Conservation (phyloP, 2,888 invertebrate genomes). For the Notodromas monacha region DNA sequence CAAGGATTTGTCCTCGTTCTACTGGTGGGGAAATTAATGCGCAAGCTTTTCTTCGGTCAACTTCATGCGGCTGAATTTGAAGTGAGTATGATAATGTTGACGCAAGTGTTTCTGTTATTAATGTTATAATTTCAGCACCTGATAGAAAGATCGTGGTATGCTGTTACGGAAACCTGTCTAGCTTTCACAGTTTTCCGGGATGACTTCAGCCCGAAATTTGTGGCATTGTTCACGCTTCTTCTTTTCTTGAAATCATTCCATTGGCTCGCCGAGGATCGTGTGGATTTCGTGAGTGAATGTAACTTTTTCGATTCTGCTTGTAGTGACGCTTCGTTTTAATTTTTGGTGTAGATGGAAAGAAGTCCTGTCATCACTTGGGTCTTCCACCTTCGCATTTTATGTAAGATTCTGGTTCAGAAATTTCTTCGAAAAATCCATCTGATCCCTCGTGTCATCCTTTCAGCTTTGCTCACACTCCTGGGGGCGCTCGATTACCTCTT, state of each 20-base stretch:
- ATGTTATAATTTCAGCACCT: slow-evolving; percentile 31
- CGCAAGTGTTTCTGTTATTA: slow-evolving; percentile 7
- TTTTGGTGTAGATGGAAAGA: slow-evolving; percentile 73
- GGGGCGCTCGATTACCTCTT: slow-evolving; percentile 54
- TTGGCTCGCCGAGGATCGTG: slow-evolving; percentile 94
- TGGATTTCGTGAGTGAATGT: slow-evolving; percentile 44
- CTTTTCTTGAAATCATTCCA: slow-evolving; percentile 95
- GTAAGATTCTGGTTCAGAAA: slow-evolving; percentile 17
- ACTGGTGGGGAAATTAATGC: slow-evolving; percentile 60
- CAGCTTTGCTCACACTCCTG: slow-evolving; percentile 36
- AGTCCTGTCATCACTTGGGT: slow-evolving; percentile 82
- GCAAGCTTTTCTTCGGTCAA: slow-evolving; percentile 81
- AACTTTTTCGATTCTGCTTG: slow-evolving; percentile 10
- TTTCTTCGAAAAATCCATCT: slow-evolving; percentile 4
- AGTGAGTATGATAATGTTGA: slow-evolving; percentile 22
- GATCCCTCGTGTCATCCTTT: slow-evolving; percentile 9
- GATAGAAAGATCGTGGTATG: slow-evolving; percentile 94
- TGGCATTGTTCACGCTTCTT: slow-evolving; percentile 76
- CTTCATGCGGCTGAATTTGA: slow-evolving; percentile 82
- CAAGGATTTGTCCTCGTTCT: slow-evolving; percentile 82
- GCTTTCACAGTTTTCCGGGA: slow-evolving; percentile 96
- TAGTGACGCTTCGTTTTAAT: slow-evolving; percentile 8
- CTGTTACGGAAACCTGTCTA: slow-evolving; percentile 94
- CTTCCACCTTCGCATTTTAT: slow-evolving; percentile 67
- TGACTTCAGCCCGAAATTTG: slow-evolving; percentile 92